phyloP scores from a whole-genome alignment of 2,113 vertebrate genomes.

The Amazona vittata region DNA sequence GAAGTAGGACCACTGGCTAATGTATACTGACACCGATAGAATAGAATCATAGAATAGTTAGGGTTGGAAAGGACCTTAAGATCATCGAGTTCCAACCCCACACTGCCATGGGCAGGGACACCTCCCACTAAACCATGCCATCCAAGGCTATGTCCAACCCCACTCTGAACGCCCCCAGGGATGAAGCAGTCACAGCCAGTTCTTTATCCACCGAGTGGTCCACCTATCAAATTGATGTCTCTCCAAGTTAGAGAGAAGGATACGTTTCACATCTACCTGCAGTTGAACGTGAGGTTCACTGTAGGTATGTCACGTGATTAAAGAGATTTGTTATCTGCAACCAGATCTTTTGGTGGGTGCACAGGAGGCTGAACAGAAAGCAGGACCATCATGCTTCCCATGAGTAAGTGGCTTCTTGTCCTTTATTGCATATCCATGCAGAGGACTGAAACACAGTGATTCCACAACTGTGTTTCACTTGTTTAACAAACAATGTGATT shows the following conservation, averaged over 20 bases:
- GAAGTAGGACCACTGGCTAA: neutral
- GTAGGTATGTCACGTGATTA: accelerated
- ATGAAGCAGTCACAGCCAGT: too few species aligned
- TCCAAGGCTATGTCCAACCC: too few species aligned
- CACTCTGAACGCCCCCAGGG: too few species aligned
- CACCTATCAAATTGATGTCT: too few species aligned
- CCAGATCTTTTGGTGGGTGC: neutral
- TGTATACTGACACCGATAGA: neutral
- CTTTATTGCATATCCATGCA: neutral
- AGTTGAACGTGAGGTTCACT: neutral
- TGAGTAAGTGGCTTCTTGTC: neutral
- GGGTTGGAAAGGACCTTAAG: too few species aligned
- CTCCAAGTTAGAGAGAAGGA: too few species aligned
- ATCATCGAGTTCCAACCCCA: too few species aligned
- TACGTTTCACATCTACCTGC: neutral
- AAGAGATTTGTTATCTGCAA: neutral
- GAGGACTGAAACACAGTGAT: neutral
- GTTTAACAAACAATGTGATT: neutral
- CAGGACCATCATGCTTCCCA: neutral
- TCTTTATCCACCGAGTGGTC: too few species aligned
- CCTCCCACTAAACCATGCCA: too few species aligned
- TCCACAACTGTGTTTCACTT: neutral
- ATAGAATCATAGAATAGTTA: too few species aligned
- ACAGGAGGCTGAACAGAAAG: neutral
- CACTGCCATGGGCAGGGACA: too few species aligned